Evolutionary conservation across 2,797 vertebrate genomes (phyloP).

Genomic region (Eurystomus glaucurus): DNA sequence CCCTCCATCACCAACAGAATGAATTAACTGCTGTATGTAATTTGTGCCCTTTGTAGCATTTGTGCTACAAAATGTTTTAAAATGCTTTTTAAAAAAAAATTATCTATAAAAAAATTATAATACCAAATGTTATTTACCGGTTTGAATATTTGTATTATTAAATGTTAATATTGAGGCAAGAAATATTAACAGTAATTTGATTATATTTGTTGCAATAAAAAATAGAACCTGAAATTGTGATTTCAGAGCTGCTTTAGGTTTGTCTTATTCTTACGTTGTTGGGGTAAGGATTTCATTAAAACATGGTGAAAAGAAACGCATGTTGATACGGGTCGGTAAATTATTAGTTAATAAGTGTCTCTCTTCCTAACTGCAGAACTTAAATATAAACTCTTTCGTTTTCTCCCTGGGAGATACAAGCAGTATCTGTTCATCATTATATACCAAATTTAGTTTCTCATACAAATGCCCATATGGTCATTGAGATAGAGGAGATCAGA

Average conservation of each 20-base stretch:
- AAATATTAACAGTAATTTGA: background rate
- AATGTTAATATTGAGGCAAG: background rate
- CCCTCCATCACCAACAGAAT: background rate
- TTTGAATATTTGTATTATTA: background rate
- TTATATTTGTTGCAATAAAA: background rate
- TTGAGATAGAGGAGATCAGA: background rate
- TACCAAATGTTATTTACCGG: background rate
- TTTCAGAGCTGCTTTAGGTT: slow-evolving; percentile 1
- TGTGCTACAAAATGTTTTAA: background rate
- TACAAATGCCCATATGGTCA: background rate
- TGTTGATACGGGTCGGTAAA: background rate
- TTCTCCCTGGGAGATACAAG: background rate
- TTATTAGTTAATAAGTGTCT: background rate
- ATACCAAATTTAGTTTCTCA: background rate
- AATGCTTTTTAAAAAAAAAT: background rate
- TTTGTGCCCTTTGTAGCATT: background rate
- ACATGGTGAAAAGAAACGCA: background rate
- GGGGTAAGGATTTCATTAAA: background rate
- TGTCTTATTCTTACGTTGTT: background rate
- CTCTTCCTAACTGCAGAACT: background rate
- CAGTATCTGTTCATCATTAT: background rate
- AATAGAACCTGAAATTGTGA: background rate
- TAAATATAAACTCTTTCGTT: background rate
- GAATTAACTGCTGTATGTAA: background rate
- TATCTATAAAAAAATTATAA: no score